A percentile compares a stretch with the other conserved stretches of the same genome.
Evolutionary conservation across 2,888 invertebrate genomes (phyloP).

Genomic region (Macrophya alboannulata): DNA sequence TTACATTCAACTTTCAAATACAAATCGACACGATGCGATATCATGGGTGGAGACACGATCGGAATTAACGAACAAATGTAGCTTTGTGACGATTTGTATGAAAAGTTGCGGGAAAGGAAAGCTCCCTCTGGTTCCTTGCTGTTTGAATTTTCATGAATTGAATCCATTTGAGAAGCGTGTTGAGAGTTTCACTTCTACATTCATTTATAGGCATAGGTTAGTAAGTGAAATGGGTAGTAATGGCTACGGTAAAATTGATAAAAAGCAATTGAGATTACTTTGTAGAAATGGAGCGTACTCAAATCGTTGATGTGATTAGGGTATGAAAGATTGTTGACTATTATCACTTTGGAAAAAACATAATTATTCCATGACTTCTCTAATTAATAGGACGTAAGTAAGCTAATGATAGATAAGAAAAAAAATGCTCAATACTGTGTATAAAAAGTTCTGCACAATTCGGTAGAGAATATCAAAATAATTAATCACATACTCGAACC

Average conservation of each 20-base stretch:
- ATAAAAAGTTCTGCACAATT: not conserved
- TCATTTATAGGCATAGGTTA: not conserved
- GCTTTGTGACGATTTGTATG: too few species aligned
- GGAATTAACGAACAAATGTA: too few species aligned
- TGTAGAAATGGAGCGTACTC: conserved; percentile 64
- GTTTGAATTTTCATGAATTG: not conserved
- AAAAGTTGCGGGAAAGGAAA: too few species aligned
- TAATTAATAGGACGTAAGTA: conserved; percentile 74
- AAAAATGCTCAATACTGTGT: not conserved
- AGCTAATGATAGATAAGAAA: conserved; percentile 41
- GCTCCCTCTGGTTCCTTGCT: not conserved
- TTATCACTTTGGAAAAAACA: conserved; percentile 61
- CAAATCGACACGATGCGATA: too few species aligned
- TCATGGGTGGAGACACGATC: too few species aligned
- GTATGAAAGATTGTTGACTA: conserved; percentile 62
- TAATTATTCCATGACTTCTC: conserved; percentile 74
- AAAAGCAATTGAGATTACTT: conserved; percentile 60
- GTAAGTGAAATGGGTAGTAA: conserved; percentile 67
- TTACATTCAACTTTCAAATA: too few species aligned
- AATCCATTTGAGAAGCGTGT: not conserved
- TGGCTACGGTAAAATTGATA: conserved; percentile 67
- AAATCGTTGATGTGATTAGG: conserved; percentile 55
- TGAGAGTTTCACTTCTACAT: conserved; percentile 16
- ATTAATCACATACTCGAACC: not conserved
- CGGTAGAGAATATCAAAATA: not conserved